phyloP scores from a whole-genome alignment of 2,113 vertebrate species.

The Ceratotherium simum region DNA sequence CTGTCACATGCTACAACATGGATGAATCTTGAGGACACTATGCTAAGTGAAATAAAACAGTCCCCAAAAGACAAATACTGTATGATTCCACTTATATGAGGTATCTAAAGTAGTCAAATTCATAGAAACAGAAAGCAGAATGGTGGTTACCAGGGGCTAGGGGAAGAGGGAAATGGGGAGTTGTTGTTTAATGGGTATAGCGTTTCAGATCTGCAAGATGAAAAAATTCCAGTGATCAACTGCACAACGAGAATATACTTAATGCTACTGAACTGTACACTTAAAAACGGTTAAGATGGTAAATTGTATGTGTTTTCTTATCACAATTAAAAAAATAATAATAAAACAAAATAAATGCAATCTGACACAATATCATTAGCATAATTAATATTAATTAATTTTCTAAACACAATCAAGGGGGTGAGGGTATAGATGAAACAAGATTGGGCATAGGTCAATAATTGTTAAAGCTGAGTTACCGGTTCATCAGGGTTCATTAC shows the following conservation, averaged over 20 bases:
- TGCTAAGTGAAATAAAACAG: neutral
- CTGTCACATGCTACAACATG: neutral
- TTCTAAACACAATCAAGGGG: neutral
- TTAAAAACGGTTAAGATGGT: neutral
- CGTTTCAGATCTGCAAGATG: neutral
- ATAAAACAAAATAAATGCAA: neutral
- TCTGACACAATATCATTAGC: neutral
- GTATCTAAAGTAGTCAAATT: neutral
- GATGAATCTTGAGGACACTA: neutral
- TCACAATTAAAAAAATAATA: conserved; percentile 41
- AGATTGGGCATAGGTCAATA: neutral
- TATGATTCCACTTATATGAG: neutral
- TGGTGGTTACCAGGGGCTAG: neutral
- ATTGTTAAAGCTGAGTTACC: neutral
- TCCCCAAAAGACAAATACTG: neutral
- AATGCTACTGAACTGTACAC: neutral
- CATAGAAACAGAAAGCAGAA: neutral
- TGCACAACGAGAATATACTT: neutral
- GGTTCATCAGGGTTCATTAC: neutral
- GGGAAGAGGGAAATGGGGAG: neutral
- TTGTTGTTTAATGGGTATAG: neutral
- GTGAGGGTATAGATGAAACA: neutral
- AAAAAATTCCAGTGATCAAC: neutral
- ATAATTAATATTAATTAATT: neutral
- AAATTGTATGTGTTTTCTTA: neutral